Evolutionary conservation across 1,140 invertebrate species (phyloP).

Genomic region (Macrotrachela quadricornifera): DNA sequence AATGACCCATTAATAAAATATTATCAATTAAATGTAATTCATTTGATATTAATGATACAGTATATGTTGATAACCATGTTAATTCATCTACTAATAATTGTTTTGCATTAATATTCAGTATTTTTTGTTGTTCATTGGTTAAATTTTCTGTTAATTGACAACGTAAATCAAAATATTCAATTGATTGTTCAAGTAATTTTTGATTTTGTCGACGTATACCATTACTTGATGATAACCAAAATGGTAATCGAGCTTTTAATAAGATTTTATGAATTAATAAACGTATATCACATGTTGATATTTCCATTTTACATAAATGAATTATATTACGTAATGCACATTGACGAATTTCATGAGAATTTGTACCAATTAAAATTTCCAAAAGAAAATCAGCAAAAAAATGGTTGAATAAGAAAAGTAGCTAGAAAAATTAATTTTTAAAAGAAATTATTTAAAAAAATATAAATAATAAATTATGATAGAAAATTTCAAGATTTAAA

Average conservation of each 20-base stretch:
- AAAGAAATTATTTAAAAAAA: too few relatives aligned
- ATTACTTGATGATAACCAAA: slow-evolving; percentile 33
- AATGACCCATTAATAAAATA: slow-evolving; percentile 32
- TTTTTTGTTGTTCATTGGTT: slow-evolving; percentile 23
- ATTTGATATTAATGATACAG: slow-evolving; percentile 15
- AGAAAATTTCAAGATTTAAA: too few relatives aligned
- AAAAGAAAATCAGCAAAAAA: neutral
- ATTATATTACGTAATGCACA: neutral
- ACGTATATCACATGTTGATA: slow-evolving; percentile 5
- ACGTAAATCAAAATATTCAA: slow-evolving; percentile 35
- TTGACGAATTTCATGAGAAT: neutral
- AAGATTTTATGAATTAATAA: slow-evolving; percentile 16
- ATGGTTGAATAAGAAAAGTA: neutral
- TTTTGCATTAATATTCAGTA: slow-evolving; percentile 22
- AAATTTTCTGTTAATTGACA: slow-evolving; percentile 30
- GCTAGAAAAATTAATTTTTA: neutral
- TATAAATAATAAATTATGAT: too few relatives aligned
- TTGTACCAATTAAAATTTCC: slow-evolving; percentile 3
- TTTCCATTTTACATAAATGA: too few relatives aligned
- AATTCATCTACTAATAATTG: slow-evolving; percentile 35
- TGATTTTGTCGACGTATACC: slow-evolving; percentile 31
- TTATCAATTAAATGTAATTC: slow-evolving; percentile 26
- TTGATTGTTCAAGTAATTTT: slow-evolving; percentile 28
- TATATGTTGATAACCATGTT: slow-evolving; percentile 34
- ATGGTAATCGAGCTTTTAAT: slow-evolving; percentile 34